These are phyloP conservation scores for Crocodylus rhombifer DNA, from an alignment of 2,797 vertebrate species.

Conservation along the genomic window DNA sequence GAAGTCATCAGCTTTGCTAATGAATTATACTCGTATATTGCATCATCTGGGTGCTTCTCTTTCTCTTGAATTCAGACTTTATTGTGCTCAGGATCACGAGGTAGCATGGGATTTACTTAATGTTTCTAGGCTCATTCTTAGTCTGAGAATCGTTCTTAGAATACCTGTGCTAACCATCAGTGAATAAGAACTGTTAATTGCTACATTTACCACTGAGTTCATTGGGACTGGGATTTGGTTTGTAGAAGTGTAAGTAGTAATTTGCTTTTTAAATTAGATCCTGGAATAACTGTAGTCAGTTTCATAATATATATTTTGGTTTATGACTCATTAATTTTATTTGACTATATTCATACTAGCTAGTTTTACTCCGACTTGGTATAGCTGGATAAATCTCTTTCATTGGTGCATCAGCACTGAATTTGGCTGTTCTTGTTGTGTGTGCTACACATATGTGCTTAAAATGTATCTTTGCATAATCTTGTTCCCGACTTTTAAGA, in stretches of 20 bases:
- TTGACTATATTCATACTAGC: background rate
- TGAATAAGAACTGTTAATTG: background rate
- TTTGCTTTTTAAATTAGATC: background rate
- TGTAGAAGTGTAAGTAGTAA: background rate
- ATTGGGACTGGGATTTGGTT: background rate
- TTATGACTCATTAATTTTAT: background rate
- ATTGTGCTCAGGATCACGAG: rapidly evolving
- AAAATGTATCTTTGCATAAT: background rate
- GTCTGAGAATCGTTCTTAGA: rapidly evolving
- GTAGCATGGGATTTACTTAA: background rate
- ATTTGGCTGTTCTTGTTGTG: background rate
- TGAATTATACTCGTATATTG: background rate
- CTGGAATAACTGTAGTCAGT: background rate
- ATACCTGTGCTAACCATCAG: rapidly evolving
- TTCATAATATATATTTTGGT: background rate
- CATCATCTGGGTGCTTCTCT: background rate
- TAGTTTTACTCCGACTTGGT: background rate
- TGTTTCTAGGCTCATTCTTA: no score
- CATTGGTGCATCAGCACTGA: background rate
- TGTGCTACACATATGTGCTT: no score
- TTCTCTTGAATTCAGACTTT: background rate
- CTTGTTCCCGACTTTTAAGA: background rate
- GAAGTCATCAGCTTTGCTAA: rapidly evolving
- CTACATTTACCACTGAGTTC: background rate
- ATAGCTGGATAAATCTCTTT: background rate